Evolutionary conservation across 2,888 invertebrate genomes (phyloP).

Genomic region (Schizaphis graminum): DNA sequence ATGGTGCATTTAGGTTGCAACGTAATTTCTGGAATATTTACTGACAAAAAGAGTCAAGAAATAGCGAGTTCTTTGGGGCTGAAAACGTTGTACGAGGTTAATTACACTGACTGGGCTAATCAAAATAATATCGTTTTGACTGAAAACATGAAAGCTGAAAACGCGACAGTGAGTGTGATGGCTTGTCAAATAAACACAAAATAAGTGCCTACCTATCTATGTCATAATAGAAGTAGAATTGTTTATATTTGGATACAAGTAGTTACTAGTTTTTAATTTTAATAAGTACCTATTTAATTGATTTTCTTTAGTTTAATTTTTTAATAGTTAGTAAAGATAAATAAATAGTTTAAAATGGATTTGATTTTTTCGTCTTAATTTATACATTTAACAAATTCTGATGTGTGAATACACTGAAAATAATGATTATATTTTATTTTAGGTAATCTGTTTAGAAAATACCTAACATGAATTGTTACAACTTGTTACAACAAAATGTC

Average conservation of each 20-base stretch:
- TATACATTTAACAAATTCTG: background rate
- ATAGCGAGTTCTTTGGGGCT: slow-evolving; percentile 48
- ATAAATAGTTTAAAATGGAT: background rate
- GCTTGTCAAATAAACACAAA: slow-evolving; percentile 38
- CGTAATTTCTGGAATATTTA: slow-evolving; percentile 52
- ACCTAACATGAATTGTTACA: background rate
- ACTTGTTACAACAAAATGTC: background rate
- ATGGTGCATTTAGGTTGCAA: slow-evolving; percentile 50
- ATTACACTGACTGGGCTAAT: slow-evolving; percentile 45
- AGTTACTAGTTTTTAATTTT: background rate
- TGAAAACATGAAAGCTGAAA: background rate
- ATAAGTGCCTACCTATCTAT: background rate
- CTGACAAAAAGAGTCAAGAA: slow-evolving; percentile 45
- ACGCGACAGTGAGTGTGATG: slow-evolving; percentile 25
- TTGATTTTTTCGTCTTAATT: background rate
- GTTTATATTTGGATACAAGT: background rate
- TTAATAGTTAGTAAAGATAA: background rate
- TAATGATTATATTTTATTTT: background rate
- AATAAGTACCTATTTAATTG: background rate
- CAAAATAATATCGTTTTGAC: slow-evolving; percentile 41
- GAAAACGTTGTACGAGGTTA: background rate
- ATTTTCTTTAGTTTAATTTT: slow-evolving; percentile 30
- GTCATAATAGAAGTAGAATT: background rate
- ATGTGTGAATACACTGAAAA: background rate
- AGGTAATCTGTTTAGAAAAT: background rate